A percentile compares a stretch with the other conserved stretches of the same genome.
Conservation (phyloP, 2,113 vertebrate species). For the Gambusia affinis region DNA sequence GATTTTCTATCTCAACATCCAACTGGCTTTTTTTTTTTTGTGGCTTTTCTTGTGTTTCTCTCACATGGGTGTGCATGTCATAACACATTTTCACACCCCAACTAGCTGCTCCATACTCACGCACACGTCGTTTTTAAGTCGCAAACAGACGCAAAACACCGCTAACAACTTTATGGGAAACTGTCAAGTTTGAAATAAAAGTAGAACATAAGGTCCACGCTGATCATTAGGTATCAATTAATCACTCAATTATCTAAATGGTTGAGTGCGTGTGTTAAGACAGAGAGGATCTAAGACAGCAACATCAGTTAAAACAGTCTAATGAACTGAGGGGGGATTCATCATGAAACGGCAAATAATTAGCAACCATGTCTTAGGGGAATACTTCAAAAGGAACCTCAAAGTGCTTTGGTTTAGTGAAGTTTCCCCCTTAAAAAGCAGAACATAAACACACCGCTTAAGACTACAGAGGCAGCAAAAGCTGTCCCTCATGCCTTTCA, state of each 20-base stretch:
- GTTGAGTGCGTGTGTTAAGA: constrained; percentile 48
- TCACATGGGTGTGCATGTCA: constrained; percentile 2
- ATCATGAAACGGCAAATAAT: constrained; percentile 80
- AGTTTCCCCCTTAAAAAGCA: constrained; percentile 76
- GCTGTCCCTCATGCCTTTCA: constrained; percentile 76
- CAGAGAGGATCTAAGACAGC: constrained; percentile 74
- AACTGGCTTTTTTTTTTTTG: background rate
- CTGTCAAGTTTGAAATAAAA: constrained; percentile 71
- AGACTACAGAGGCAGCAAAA: constrained; percentile 75
- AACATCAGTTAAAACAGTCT: constrained; percentile 80
- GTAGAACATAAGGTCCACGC: constrained; percentile 74
- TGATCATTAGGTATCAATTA: constrained; percentile 80
- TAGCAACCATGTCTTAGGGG: constrained; percentile 78
- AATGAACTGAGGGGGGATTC: constrained; percentile 79
- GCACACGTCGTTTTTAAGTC: constrained; percentile 18
- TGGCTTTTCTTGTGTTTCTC: background rate
- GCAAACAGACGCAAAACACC: constrained; percentile 25
- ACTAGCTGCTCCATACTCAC: constrained; percentile 18
- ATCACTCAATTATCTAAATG: constrained; percentile 80
- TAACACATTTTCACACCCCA: constrained; percentile 1
- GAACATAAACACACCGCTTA: constrained; percentile 76
- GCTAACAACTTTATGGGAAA: constrained; percentile 62
- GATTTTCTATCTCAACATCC: constrained; percentile 5
- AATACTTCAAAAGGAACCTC: constrained; percentile 79
- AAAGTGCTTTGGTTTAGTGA: constrained; percentile 76